Conservation (phyloP, 1,140 invertebrate species). For the Oryctes rhinoceros region DNA sequence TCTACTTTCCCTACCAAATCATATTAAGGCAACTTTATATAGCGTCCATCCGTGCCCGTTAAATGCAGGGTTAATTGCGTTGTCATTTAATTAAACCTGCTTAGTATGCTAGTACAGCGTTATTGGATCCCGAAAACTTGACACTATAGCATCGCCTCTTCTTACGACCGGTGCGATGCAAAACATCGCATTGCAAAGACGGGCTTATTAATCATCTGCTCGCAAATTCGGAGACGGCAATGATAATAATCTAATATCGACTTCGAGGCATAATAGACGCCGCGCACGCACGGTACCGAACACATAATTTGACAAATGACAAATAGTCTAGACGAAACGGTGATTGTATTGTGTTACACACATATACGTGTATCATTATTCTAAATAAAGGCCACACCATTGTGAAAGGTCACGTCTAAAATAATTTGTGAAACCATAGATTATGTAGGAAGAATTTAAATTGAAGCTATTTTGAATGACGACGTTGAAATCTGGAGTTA, state of each 20-base stretch:
- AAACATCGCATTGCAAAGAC: background rate
- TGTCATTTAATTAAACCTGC: background rate
- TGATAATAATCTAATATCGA: slow-evolving; percentile 14
- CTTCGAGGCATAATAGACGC: background rate
- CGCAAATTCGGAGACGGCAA: background rate
- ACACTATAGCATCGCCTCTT: background rate
- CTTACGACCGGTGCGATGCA: background rate
- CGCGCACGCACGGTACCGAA: background rate
- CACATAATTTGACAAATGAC: background rate
- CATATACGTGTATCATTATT: too few species aligned
- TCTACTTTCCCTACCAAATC: too few species aligned
- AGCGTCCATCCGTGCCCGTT: background rate
- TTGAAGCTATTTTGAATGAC: too few species aligned
- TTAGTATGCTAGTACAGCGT: background rate
- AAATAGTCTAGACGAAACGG: background rate
- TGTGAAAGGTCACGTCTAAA: too few species aligned
- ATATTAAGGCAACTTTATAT: too few species aligned
- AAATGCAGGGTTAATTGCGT: slow-evolving; percentile 12
- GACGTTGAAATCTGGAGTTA: too few species aligned
- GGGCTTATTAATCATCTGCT: background rate
- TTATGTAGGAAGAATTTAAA: too few species aligned
- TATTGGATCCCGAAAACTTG: background rate
- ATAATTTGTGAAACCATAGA: too few species aligned
- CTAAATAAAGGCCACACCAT: too few species aligned
- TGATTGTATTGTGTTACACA: too few species aligned